phyloP scores from a whole-genome alignment of 2,113 vertebrate species.

The Urocitellus parryii region DNA sequence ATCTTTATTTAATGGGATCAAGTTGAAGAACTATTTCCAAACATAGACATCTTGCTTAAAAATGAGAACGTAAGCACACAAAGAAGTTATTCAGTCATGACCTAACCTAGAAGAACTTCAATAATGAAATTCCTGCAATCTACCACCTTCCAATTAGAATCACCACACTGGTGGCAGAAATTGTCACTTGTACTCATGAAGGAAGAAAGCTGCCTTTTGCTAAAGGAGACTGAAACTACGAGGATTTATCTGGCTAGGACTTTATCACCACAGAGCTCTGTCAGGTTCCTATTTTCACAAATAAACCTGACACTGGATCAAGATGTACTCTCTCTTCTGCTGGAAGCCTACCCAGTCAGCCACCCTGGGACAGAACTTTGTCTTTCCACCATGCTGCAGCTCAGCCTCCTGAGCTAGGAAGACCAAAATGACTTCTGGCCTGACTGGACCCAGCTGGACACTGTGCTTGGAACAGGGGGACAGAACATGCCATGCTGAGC shows the following conservation, averaged over 20 bases:
- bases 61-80: background rate
- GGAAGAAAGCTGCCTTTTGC: background rate
- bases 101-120: background rate
- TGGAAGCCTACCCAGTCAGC: background rate
- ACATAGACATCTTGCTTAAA: slow-evolving; percentile 30
- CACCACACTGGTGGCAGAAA: rapidly evolving
- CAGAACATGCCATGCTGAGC: background rate
- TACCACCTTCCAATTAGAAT: background rate
- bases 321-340: background rate
- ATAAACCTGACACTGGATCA: background rate
- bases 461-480: too few relatives aligned
- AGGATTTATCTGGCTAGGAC: background rate
- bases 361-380: background rate
- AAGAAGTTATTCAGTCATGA: background rate
- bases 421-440: background rate
- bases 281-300: background rate
- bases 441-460: background rate
- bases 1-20: slow-evolving; percentile 54
- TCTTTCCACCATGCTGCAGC: background rate
- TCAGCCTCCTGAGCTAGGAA: background rate
- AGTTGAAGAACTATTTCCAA: slow-evolving; percentile 25
- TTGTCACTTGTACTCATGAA: background rate
- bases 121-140: background rate
- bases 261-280: slow-evolving; percentile 15
- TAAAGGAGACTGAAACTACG: background rate